Evolutionary conservation across 2,797 vertebrate species (phyloP).

Genomic region (Setipinna tenuifilis): DNA sequence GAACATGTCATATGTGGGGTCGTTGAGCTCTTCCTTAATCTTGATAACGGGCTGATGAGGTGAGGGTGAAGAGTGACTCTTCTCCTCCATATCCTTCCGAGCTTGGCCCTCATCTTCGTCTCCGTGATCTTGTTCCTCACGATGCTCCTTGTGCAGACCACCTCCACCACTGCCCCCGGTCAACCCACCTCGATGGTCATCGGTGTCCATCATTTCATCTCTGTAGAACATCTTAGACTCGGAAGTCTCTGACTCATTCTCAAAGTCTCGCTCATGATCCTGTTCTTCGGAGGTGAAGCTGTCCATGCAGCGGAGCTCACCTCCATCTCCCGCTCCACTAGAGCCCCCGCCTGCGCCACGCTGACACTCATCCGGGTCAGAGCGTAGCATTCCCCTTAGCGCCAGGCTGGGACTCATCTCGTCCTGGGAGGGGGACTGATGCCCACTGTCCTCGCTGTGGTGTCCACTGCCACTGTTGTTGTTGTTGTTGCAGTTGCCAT

Average conservation of each 20-base stretch:
- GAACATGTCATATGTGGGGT: slow-evolving; percentile 98
- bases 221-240: slow-evolving; percentile 89
- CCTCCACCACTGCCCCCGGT: slow-evolving; percentile 55
- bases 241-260: slow-evolving; percentile 96
- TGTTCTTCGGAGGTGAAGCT: slow-evolving; percentile 98
- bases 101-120: slow-evolving; percentile 80
- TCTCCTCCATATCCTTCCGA: slow-evolving; percentile 83
- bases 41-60: slow-evolving; percentile 87
- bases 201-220: slow-evolving; percentile 91
- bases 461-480: slow-evolving; percentile 68
- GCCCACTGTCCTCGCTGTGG: slow-evolving; percentile 77
- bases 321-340: slow-evolving; percentile 72
- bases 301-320: slow-evolving; percentile 89
- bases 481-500: slow-evolving; percentile 79
- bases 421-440: slow-evolving; percentile 93
- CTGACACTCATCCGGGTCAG: slow-evolving; percentile 84
- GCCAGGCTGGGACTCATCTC: slow-evolving; percentile 94
- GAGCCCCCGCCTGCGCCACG: slow-evolving; percentile 74
- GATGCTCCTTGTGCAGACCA: slow-evolving; percentile 68
- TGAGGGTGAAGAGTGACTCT: slow-evolving; percentile 84
- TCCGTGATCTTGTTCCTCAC: slow-evolving; percentile 62
- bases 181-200: slow-evolving; percentile 72
- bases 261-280: slow-evolving; percentile 96
- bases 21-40: slow-evolving; percentile 95
- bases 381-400: slow-evolving; percentile 90